These are phyloP conservation scores for Coleophora deauratella DNA, from an alignment of 2,888 invertebrate genomes.

Conservation along the genomic window DNA sequence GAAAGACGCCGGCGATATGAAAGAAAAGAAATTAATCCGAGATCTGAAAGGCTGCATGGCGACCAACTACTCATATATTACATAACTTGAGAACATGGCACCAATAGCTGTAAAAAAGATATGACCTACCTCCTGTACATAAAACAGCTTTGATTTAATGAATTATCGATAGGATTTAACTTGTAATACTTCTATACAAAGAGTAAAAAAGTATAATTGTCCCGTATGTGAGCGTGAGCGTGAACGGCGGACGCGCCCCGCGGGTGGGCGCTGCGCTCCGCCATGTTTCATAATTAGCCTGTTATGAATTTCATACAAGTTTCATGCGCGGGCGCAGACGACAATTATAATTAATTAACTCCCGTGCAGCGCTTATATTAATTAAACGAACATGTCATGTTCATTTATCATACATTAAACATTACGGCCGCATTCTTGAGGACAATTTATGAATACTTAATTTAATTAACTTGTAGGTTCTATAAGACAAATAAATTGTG, in stretches of 20 bases:
- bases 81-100: too few species aligned
- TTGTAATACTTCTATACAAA: too few species aligned
- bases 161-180: too few species aligned
- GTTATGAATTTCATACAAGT: slow-evolving; percentile 73
- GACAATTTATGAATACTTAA: slow-evolving; percentile 42
- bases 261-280: slow-evolving; percentile 28
- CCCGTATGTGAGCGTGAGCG: too few species aligned
- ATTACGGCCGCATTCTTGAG: slow-evolving; percentile 34
- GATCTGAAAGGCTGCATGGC: too few species aligned
- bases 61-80: too few species aligned
- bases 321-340: slow-evolving; percentile 60
- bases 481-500: background rate
- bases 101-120: too few species aligned
- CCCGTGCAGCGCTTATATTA: slow-evolving; percentile 62
- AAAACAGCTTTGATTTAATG: too few species aligned
- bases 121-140: too few species aligned
- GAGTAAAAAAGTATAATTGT: too few species aligned
- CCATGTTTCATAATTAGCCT: slow-evolving; percentile 61
- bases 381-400: slow-evolving; percentile 58
- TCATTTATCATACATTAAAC: slow-evolving; percentile 56
- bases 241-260: slow-evolving; percentile 3
- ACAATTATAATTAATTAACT: slow-evolving; percentile 71
- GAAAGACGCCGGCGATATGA: too few species aligned
- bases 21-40: too few species aligned
- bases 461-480: background rate